Evolutionary conservation across 2,888 invertebrate species (phyloP), one percentile per base, ranked within the genome.

Genomic region (Cheilosia vulpina): DNA sequence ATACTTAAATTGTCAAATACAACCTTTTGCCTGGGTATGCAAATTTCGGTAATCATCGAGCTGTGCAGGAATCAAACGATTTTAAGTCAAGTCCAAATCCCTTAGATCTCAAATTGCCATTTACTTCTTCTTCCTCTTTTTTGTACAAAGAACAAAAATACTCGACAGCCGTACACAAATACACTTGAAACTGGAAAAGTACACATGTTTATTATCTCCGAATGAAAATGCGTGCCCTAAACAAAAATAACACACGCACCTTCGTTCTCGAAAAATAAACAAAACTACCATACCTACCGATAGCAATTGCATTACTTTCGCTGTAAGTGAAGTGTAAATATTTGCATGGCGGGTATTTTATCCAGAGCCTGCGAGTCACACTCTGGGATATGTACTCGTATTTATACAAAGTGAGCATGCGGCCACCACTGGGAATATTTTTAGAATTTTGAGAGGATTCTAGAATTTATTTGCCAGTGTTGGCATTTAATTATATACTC

Each of bases 261-360:
- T 81, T 85, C 71, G 9, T 17, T 34, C 50, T 60, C 27, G 13
- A 62, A 58, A 80, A 72, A 69, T 27, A 69, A 72, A 79, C 38
- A 68, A 60, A 73, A 73, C 66, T 41, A 72, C 7, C 31, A 9
- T 31, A 9, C 72, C 53, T 47, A 62, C 45, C 52, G 41, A 60
- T 13, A 58, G 24, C 41, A 17, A 83, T 79, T 63, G 73, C 68
- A 73, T 83, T 75, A 84, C 79, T 78, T 79, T 75, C 66, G 76
- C 71, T 76, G 76, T 76, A 80, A 79, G 84, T 84, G 79, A 80
- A 85, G 76, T 85, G 85, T 85, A 85, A 85, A 85, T 85, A 85
- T 85, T 85, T 80, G 85, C 85, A 72, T 63, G 76, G 75, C 72
- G 76, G 76, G 66, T 71, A 72, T 72, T 80, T 80, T 85, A 85